Conservation (phyloP, 2,113 vertebrate genomes). For the Strigops habroptila region DNA sequence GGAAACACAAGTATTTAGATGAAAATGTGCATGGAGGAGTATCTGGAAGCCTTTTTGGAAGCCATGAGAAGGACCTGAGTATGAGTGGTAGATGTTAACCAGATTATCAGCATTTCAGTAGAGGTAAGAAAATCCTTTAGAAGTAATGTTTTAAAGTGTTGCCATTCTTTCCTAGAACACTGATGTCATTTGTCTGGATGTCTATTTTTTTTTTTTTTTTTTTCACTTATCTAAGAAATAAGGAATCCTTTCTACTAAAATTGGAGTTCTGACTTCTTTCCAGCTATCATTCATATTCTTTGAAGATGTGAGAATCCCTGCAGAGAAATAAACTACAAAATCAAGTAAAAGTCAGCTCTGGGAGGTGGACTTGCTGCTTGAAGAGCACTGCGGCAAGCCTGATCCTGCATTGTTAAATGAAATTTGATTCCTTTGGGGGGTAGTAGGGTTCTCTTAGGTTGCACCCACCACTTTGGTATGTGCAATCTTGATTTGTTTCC, state of each 20-base stretch:
- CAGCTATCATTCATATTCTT: not conserved
- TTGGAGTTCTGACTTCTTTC: not conserved
- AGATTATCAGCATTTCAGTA: not conserved
- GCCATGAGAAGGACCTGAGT: not conserved
- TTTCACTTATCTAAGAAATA: not conserved
- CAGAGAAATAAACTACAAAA: not conserved
- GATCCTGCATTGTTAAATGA: not conserved
- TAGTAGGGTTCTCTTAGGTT: not conserved
- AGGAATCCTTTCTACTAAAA: not conserved
- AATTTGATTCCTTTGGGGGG: not conserved
- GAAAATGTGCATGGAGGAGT: not conserved
- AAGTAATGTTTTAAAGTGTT: not conserved
- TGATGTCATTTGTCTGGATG: not conserved
- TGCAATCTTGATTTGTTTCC: not conserved
- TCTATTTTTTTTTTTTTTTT: not conserved
- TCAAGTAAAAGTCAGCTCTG: not conserved
- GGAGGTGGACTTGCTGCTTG: not conserved
- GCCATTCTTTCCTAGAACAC: not conserved
- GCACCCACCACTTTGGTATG: not conserved
- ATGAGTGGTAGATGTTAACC: not conserved
- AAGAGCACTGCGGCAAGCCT: not conserved
- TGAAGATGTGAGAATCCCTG: not conserved
- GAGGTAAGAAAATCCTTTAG: not conserved
- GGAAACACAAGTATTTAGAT: not conserved
- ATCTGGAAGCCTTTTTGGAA: not conserved